Conservation (phyloP, 2,113 vertebrate species). For the Solea solea region DNA sequence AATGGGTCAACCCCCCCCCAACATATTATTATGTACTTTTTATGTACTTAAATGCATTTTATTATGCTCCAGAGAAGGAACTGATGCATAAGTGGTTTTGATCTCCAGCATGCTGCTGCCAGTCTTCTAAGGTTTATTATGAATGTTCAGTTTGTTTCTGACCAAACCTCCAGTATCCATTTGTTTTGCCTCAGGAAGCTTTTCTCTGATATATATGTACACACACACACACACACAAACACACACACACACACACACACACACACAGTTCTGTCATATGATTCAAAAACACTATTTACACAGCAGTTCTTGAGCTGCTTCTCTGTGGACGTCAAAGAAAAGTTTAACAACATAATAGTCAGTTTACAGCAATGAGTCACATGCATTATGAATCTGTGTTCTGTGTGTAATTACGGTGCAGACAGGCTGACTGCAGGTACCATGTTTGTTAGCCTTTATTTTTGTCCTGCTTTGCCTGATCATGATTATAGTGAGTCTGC, state of each 20-base stretch:
- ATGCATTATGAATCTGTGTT: not conserved
- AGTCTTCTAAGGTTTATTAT: no score
- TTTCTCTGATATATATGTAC: no score
- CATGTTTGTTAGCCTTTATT: not conserved
- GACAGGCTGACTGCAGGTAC: conserved; percentile 1
- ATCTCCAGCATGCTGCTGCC: not conserved
- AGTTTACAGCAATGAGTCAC: conserved; percentile 11
- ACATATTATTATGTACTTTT: no score
- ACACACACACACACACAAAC: no score
- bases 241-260: not conserved
- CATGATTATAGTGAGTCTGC: not conserved
- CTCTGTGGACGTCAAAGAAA: not conserved
- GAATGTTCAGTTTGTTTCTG: not conserved
- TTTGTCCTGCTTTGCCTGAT: not conserved
- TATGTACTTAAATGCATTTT: not conserved
- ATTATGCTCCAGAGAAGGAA: not conserved
- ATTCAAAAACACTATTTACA: not conserved
- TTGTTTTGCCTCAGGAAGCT: not conserved
- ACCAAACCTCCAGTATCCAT: not conserved
- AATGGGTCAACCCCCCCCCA: no score
- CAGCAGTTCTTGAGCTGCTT: not conserved
- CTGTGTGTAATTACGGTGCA: conserved; percentile 1
- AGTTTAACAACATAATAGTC: conserved; percentile 1
- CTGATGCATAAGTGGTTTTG: not conserved
- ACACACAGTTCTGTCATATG: not conserved